Base-by-base conservation (phyloP, 2,888 invertebrate genomes). In the Zeuzera pyrina region DNA sequence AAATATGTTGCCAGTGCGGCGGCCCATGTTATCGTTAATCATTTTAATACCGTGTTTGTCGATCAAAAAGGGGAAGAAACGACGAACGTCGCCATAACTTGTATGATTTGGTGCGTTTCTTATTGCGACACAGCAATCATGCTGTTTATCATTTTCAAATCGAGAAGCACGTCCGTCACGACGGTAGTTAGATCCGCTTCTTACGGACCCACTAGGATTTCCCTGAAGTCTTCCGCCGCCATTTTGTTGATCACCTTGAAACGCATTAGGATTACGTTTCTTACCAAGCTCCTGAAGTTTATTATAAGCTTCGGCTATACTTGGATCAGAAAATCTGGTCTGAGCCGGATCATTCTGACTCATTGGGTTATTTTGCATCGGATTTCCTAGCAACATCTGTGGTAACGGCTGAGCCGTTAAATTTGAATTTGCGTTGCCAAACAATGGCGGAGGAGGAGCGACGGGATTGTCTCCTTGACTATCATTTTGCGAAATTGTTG, bases 1-100 rank as follows among this genome's bases (percentile, higher is more conserved):
- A 57, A 88, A 93, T 2, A 92, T 94, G 15, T 88, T 87, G 0
- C 95, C 95, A 0, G 91, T 91, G 15, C 93, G 87, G 13, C 90
- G 87, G 0, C 96, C 96, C 45, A 87, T 86, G 22, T 87, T 86
- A 57, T 95, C 94, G 53, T 91, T 93, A 7, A 94, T 89, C 67
- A 96, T 86, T 66, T 96, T 95, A 30, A 97, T 88, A 8, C 95
- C 94, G 50, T 91, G 91, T 48, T 90, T 91, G 26, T 91, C 89
- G 36, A 96, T 92, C 44, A 95, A 89, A 25, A 92, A 92, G 3
- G 88, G 87, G 65, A 97, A 96, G 53, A 95, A 92, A 32, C 91
- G 88, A 7, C 94, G 85, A 0, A 97, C 84, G 55, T 95, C 95
- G 22, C 90, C 88, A 61, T 93, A 94, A 26, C 88, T 89, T 1